phyloP scores from a whole-genome alignment of 1,140 invertebrate species.

The Sitophilus oryzae region DNA sequence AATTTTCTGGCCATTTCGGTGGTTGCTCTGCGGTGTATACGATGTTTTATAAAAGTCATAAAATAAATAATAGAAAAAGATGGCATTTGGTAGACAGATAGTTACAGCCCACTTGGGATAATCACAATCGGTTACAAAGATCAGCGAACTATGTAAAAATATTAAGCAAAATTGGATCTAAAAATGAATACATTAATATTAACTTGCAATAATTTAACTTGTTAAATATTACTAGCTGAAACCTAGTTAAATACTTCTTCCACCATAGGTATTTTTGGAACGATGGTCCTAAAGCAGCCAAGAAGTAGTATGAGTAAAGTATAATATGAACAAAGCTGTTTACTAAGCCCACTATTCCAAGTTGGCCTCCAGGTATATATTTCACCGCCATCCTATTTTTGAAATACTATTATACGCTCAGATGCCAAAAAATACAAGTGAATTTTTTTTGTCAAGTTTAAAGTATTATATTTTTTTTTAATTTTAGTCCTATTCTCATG shows the following conservation, averaged over 20 bases:
- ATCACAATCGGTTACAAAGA: constrained; percentile 78
- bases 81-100: constrained; percentile 69
- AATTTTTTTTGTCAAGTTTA: no score
- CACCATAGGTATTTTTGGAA: constrained; percentile 73
- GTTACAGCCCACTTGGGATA: constrained; percentile 70
- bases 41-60: constrained; percentile 60
- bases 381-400: constrained; percentile 74
- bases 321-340: constrained; percentile 83
- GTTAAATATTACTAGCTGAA: constrained; percentile 64
- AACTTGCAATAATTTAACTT: not conserved
- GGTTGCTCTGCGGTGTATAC: not conserved
- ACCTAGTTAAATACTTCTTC: constrained; percentile 75
- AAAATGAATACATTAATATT: constrained; percentile 33
- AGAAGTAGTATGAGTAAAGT: constrained; percentile 77
- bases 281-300: constrained; percentile 66
- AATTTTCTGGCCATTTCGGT: not conserved
- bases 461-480: no score
- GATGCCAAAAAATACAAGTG: constrained; percentile 41
- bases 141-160: constrained; percentile 72
- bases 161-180: constrained; percentile 72
- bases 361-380: constrained; percentile 73
- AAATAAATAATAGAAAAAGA: constrained; percentile 77
- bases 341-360: constrained; percentile 70
- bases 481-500: no score
- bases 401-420: no score